These are phyloP conservation scores for Euzophera pinguis DNA, from an alignment of 2,888 invertebrate genomes.

Conservation along the genomic window DNA sequence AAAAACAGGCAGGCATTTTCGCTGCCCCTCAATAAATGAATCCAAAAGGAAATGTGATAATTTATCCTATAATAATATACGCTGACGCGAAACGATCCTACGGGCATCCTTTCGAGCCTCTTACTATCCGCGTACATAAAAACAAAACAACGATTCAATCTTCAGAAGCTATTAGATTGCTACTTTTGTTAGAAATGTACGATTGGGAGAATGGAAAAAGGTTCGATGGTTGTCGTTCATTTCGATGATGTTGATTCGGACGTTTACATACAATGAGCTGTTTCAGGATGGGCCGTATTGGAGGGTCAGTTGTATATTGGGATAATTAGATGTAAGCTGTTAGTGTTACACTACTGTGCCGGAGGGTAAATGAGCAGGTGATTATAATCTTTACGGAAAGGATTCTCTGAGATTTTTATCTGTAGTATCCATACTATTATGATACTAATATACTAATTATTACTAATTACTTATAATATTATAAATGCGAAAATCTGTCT, in stretches of 20 bases:
- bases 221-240: constrained; percentile 39
- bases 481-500: no score
- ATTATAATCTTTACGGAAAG: neutral
- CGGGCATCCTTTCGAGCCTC: constrained; percentile 4
- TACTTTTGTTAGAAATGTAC: constrained; percentile 37
- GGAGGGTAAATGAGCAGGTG: neutral
- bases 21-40: constrained; percentile 5
- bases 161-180: constrained; percentile 35
- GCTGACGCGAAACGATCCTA: constrained; percentile 13
- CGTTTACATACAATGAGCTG: constrained; percentile 19
- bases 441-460: no score
- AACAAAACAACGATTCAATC: constrained; percentile 32
- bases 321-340: constrained; percentile 18
- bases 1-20: constrained; percentile 8
- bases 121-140: constrained; percentile 15
- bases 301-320: constrained; percentile 6
- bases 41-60: constrained; percentile 12
- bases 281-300: constrained; percentile 23
- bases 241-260: constrained; percentile 28
- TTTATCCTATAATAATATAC: constrained; percentile 13
- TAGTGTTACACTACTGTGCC: neutral
- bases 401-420: neutral
- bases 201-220: constrained; percentile 37
- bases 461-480: no score
- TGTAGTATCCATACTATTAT: no score